Conservation (phyloP, 2,113 vertebrate genomes). For the Andinoacara biseriatus region DNA sequence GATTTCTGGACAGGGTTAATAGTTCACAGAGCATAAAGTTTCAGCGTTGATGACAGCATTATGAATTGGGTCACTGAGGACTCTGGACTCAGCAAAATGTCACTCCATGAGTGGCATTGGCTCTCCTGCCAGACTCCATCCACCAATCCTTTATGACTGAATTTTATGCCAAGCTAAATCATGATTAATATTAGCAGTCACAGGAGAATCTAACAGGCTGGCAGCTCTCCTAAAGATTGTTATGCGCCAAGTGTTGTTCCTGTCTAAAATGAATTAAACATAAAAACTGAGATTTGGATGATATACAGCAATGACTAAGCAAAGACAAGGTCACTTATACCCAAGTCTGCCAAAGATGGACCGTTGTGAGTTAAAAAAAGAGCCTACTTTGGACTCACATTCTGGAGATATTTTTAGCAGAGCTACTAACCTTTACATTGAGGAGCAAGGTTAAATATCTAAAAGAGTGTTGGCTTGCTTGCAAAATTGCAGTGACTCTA, state of each 20-base stretch:
- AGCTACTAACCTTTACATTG: constrained; percentile 43
- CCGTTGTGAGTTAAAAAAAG: constrained; percentile 27
- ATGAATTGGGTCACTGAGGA: constrained; percentile 37
- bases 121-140: background rate
- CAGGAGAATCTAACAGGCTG: background rate
- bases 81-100: constrained; percentile 48
- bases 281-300: constrained; percentile 2
- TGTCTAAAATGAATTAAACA: background rate
- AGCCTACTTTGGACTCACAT: constrained; percentile 1
- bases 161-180: constrained; percentile 1
- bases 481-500: background rate
- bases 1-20: constrained; percentile 26
- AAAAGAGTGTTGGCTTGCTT: constrained; percentile 58
- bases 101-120: constrained; percentile 8
- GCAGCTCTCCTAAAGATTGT: background rate
- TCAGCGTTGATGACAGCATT: constrained; percentile 33
- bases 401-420: constrained; percentile 67
- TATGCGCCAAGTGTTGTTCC: background rate
- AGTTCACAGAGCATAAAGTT: constrained; percentile 46
- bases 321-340: constrained; percentile 40
- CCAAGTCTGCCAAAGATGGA: constrained; percentile 41
- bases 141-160: background rate
- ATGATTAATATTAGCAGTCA: constrained; percentile 11
- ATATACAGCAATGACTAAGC: constrained; percentile 36
- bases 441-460: constrained; percentile 41